phyloP scores from a whole-genome alignment of 2,113 vertebrate species.

The Poeciliopsis occidentalis region DNA sequence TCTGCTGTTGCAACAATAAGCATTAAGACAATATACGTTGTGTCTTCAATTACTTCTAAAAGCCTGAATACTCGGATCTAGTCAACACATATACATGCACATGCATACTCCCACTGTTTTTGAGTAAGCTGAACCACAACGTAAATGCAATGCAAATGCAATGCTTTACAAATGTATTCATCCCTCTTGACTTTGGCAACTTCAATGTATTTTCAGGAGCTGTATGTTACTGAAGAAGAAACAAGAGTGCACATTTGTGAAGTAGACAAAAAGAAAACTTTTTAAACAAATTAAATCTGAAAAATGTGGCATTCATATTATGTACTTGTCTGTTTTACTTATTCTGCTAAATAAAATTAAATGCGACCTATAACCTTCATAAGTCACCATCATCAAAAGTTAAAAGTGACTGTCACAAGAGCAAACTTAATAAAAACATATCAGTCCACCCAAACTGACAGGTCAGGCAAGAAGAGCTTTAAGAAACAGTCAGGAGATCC shows the following conservation, averaged over 20 bases:
- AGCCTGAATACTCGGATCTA: neutral
- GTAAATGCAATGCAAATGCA: neutral
- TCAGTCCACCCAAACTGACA: neutral
- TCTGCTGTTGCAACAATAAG: neutral
- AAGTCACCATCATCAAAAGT: neutral
- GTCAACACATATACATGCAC: neutral
- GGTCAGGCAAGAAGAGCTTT: neutral
- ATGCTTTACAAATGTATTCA: neutral
- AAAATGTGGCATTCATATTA: neutral
- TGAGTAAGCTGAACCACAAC: neutral
- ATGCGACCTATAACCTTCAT: neutral
- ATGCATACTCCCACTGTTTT: neutral
- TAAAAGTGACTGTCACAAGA: neutral
- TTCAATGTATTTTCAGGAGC: neutral
- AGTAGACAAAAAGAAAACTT: neutral
- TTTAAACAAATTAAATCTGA: no score
- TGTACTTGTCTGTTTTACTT: neutral
- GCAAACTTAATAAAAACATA: neutral
- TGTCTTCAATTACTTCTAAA: neutral
- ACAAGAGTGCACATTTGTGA: neutral
- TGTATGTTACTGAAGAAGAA: no score
- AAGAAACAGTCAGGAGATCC: neutral
- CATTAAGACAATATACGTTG: neutral
- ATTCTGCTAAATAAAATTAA: neutral
- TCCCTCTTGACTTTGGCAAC: neutral